Conservation (phyloP, 2,888 invertebrate species). For the Odontomyia ornata region DNA sequence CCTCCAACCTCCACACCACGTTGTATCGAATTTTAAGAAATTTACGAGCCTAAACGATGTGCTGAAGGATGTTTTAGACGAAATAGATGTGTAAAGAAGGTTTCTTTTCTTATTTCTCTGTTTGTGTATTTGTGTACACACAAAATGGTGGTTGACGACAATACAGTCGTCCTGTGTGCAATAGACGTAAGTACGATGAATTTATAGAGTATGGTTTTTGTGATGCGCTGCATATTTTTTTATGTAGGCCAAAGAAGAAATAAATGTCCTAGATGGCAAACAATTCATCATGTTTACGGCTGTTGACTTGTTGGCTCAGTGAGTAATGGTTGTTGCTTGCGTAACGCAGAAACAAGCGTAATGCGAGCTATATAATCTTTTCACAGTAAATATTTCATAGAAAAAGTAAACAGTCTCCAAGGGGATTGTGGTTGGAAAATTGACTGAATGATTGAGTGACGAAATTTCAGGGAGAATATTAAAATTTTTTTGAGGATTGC, state of each 20-base stretch:
- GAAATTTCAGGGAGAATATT: too few species aligned
- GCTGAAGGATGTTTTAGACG: constrained; percentile 1
- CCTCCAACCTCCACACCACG: background rate
- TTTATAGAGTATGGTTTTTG: background rate
- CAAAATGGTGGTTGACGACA: background rate
- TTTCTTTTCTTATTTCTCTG: too few species aligned
- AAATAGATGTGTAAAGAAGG: constrained; percentile 7
- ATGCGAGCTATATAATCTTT: too few species aligned
- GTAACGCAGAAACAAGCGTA: too few species aligned
- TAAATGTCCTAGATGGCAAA: background rate
- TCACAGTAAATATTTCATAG: too few species aligned
- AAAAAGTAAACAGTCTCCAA: too few species aligned
- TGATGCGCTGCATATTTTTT: background rate
- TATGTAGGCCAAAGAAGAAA: background rate
- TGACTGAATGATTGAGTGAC: too few species aligned
- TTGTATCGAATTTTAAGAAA: constrained; percentile 19
- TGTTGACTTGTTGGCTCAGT: constrained; percentile 6
- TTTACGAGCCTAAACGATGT: constrained; percentile 21
- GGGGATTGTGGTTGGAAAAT: too few species aligned
- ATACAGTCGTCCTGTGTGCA: background rate
- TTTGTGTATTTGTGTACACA: too few species aligned
- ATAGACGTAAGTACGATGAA: background rate
- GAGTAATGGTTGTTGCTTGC: background rate
- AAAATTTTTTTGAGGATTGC: too few species aligned
- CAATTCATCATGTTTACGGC: constrained; percentile 3